phyloP scores from a whole-genome alignment of 1,140 invertebrate species.

The Drosophila ambigua region DNA sequence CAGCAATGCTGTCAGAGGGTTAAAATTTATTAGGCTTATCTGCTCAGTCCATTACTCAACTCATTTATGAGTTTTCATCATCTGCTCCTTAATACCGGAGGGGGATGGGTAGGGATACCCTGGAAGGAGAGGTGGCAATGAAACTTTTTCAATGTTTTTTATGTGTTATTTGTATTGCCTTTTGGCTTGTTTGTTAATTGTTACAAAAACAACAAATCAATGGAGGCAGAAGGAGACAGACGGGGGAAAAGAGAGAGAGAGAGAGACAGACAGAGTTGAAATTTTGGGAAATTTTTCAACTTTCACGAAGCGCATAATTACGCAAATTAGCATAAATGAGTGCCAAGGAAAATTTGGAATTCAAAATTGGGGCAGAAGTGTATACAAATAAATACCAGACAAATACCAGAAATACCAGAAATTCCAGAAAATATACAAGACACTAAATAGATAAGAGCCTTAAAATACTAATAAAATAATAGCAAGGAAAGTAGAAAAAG shows the following conservation, averaged over 20 bases:
- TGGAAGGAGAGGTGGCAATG: background rate
- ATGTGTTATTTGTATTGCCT: slow-evolving; percentile 80
- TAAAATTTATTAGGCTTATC: too few species aligned
- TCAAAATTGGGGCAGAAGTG: slow-evolving; percentile 16
- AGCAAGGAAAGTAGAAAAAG: background rate
- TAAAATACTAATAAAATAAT: background rate
- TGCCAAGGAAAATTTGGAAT: slow-evolving; percentile 36
- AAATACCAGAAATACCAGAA: too few species aligned
- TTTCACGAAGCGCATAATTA: slow-evolving; percentile 83
- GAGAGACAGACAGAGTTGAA: slow-evolving; percentile 21
- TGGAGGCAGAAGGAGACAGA: slow-evolving; percentile 4
- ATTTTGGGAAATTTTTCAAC: slow-evolving; percentile 53
- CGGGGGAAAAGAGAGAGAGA: slow-evolving; percentile 26
- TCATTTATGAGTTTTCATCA: slow-evolving; percentile 73
- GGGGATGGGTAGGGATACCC: background rate
- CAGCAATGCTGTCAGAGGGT: background rate
- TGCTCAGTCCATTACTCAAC: slow-evolving; percentile 31
- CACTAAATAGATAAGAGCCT: too few species aligned
- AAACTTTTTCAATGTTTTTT: slow-evolving; percentile 78
- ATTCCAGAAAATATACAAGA: background rate
- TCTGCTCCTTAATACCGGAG: slow-evolving; percentile 11
- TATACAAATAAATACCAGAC: too few species aligned
- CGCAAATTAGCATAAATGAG: slow-evolving; percentile 82
- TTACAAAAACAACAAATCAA: slow-evolving; percentile 60
- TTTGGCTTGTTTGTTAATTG: slow-evolving; percentile 76